Conservation (phyloP, 2,797 vertebrate species). For the Mycteria americana region DNA sequence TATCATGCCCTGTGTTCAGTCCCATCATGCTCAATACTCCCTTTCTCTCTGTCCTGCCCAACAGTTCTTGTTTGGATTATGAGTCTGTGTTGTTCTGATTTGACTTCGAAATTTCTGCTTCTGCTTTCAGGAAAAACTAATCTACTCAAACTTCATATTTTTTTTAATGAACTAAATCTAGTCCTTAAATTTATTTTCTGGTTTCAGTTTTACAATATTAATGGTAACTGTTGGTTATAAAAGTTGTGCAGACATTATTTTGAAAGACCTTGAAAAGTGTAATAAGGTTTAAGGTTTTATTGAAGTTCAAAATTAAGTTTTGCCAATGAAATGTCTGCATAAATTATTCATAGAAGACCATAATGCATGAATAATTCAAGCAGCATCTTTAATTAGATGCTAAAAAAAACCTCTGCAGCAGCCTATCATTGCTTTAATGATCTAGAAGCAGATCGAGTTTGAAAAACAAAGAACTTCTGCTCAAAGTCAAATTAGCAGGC, state of each 20-base stretch:
- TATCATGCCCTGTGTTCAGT: background rate
- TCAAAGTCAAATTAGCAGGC: slow-evolving; percentile 53
- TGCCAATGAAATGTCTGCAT: slow-evolving; percentile 36
- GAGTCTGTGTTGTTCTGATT: background rate
- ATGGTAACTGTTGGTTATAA: background rate
- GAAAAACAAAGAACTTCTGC: slow-evolving; percentile 49
- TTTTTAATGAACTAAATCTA: background rate
- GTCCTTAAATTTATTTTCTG: background rate
- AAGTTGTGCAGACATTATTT: background rate
- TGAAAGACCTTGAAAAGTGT: slow-evolving; percentile 22
- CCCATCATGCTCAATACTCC: background rate
- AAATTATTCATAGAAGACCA: slow-evolving; percentile 54
- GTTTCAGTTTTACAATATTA: background rate
- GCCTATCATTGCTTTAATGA: slow-evolving; percentile 26
- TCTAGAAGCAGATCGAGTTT: slow-evolving; percentile 4
- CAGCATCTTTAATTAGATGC: slow-evolving; percentile 38
- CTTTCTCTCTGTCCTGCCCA: accelerated
- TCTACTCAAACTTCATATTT: background rate
- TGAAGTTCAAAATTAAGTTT: slow-evolving; percentile 55
- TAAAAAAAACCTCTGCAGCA: background rate
- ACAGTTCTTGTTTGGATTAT: background rate
- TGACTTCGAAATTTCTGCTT: background rate
- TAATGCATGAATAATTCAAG: slow-evolving; percentile 62
- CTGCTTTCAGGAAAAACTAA: background rate
- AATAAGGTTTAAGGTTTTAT: slow-evolving; percentile 28